A percentile compares a stretch with the other conserved stretches of the same genome.
phyloP scores from a whole-genome alignment of 2,113 vertebrate species.

The Argyrosomus japonicus region DNA sequence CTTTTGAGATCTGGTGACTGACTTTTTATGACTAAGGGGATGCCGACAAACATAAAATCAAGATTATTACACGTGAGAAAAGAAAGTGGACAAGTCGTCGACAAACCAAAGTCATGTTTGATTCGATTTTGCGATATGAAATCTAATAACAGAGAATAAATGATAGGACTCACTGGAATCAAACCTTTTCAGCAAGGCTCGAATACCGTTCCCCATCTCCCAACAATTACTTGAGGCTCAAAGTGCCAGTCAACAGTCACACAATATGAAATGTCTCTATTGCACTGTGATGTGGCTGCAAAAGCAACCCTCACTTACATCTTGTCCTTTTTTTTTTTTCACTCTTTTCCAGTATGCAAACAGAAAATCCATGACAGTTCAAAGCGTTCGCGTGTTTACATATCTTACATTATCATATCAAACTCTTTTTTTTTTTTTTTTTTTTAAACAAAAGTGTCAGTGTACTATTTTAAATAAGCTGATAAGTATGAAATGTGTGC shows the following conservation, averaged over 20 bases:
- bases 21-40: conserved; percentile 23
- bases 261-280: conserved; percentile 72
- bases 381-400: conserved; percentile 52
- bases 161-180: conserved; percentile 45
- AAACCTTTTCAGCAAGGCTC: conserved; percentile 49
- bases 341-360: conserved; percentile 57
- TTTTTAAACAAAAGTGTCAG: conserved; percentile 80
- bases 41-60: conserved; percentile 27
- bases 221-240: conserved; percentile 58
- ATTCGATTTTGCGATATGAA: conserved; percentile 43
- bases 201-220: conserved; percentile 36
- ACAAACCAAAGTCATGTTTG: conserved; percentile 44
- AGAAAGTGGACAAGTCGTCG: conserved; percentile 32
- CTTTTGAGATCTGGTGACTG: not conserved
- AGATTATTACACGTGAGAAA: conserved; percentile 28
- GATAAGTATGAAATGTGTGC: conserved; percentile 57
- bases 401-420: conserved; percentile 56
- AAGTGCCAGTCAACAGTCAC: conserved; percentile 65
- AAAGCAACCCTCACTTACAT: conserved; percentile 53
- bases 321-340: conserved; percentile 13
- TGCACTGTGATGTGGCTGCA: conserved; percentile 73
- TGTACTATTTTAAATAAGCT: conserved; percentile 79
- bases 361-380: conserved; percentile 39
- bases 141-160: conserved; percentile 43
- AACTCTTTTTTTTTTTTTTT: conserved; percentile 65